These are phyloP conservation scores for Grammomys surdaster DNA, from an alignment of 2,113 vertebrate genomes.

Conservation along the genomic window DNA sequence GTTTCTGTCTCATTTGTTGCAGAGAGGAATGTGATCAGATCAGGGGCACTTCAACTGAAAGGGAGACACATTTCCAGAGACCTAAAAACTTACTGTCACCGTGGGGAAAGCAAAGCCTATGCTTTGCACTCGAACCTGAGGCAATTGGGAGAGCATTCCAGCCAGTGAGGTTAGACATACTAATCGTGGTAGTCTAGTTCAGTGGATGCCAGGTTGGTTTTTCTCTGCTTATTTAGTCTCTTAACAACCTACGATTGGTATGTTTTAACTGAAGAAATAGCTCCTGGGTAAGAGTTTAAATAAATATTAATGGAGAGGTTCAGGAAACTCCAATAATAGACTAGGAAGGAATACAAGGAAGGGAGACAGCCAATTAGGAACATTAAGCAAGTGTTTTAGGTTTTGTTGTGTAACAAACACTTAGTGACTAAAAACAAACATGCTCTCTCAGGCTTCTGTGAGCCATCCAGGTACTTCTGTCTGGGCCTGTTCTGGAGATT, in stretches of 20 bases:
- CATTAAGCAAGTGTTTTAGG: neutral
- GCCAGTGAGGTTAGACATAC: neutral
- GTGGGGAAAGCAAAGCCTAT: neutral
- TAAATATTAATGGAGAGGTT: constrained; percentile 28
- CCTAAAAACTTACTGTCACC: neutral
- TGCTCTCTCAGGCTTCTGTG: neutral
- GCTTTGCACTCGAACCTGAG: neutral
- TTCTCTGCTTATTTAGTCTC: neutral
- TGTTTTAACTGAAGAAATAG: neutral
- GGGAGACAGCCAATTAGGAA: neutral
- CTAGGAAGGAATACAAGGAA: neutral
- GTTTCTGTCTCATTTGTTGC: neutral
- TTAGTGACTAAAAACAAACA: neutral
- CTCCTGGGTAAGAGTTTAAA: constrained; percentile 27
- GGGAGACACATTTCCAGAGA: neutral
- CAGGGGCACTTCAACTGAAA: neutral
- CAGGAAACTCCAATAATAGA: neutral
- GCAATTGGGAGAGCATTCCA: neutral
- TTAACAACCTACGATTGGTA: neutral
- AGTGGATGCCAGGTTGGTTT: neutral
- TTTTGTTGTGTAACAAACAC: neutral
- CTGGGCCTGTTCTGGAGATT: neutral
- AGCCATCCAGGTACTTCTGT: neutral
- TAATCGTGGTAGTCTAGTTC: neutral
- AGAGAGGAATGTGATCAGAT: neutral